Base-by-base conservation (phyloP, 2,888 invertebrate genomes). In the Venusia cambrica region DNA sequence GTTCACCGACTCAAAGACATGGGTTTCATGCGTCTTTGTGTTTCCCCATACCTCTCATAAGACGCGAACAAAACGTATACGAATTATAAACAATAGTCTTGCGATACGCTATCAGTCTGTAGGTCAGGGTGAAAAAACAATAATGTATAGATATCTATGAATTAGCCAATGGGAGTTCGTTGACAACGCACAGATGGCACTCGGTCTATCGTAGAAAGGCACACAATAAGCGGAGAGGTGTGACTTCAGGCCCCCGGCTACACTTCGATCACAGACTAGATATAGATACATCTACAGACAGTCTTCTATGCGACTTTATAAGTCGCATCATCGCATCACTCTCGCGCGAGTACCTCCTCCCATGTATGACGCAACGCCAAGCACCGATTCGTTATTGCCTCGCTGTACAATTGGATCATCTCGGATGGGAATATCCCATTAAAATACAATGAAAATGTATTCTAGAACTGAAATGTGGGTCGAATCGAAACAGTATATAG, bases 231-330 rank as follows among this genome's bases (percentile, higher is more conserved):
- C 84, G 79, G 80, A 83, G 74, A 79, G 75, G 74, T 79, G 79
- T 80, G 80, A 80, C 74, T 73, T 77, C 70, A 69, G 84, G 81
- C 84, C 84, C 84, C 84, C 83, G 84, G 84, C 84, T 83, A 79
- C 77, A 73, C 73, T 81, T 78, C 75, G 81, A 85, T 84, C 83
- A 85, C 84, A 85, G 84, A 84, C 84, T 85, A 85, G 84, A 83
- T 79, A 83, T 83, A 84, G 81, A 81, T 79, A 83, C 55, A 78
- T 73, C 75, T 83, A 84, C 73, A 66, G 74, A 81, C 81, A 83
- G 84, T 81, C 81, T 83, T 84, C 76, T 58, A 64, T 73, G 77
- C 39, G 31, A 40, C 40, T 40, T 40, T 40, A 32, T 35, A 40
- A 40, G 78, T 67, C 76, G 71, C 79, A 65, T 73, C 64, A 66